Conservation (phyloP, 2,888 invertebrate species). For the Drosophila lutescens region DNA sequence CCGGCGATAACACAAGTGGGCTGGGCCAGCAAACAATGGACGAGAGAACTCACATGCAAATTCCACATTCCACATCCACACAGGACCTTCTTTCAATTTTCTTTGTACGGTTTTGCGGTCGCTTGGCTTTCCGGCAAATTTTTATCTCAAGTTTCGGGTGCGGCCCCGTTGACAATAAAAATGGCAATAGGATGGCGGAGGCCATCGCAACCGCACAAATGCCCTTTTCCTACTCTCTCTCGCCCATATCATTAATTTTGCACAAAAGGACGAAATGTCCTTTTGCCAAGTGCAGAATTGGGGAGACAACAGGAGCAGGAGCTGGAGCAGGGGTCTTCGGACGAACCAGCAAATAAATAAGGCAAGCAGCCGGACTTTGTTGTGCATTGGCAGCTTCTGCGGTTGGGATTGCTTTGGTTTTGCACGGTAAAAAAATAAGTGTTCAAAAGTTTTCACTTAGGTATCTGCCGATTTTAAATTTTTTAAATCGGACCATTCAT, state of each 20-base stretch:
- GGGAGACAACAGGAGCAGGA: constrained; percentile 2
- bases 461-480: too few relatives aligned
- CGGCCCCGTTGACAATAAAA: constrained; percentile 70
- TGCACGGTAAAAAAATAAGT: background rate
- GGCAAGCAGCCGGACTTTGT: constrained; percentile 61
- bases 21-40: constrained; percentile 45
- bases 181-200: constrained; percentile 64
- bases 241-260: constrained; percentile 72
- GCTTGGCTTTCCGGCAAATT: constrained; percentile 53
- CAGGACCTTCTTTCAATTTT: constrained; percentile 65
- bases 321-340: constrained; percentile 22
- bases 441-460: too few relatives aligned
- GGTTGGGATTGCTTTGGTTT: constrained; percentile 28
- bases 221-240: constrained; percentile 10
- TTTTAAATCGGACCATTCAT: too few relatives aligned
- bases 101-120: constrained; percentile 69
- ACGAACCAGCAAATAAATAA: constrained; percentile 70
- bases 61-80: constrained; percentile 21
- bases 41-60: constrained; percentile 62
- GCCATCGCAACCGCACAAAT: constrained; percentile 50
- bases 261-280: constrained; percentile 61
- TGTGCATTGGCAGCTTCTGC: constrained; percentile 63
- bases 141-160: constrained; percentile 55
- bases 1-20: constrained; percentile 66
- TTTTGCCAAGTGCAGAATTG: constrained; percentile 65